phyloP scores from a whole-genome alignment of 2,797 vertebrate genomes.

The Acanthornis magna region DNA sequence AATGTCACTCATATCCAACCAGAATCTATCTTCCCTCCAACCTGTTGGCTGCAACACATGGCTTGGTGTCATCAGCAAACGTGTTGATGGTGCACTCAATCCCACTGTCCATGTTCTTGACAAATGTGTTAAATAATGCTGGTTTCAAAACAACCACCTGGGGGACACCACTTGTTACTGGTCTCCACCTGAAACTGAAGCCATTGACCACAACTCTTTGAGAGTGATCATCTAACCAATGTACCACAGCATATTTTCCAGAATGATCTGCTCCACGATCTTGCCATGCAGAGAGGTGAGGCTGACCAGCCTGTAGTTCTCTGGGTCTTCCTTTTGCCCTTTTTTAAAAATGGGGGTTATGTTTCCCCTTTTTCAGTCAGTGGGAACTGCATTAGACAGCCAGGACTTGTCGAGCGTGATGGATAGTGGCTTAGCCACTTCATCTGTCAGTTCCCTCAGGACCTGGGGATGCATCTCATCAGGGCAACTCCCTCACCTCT shows the following conservation, averaged over 20 bases:
- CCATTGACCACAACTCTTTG: neutral
- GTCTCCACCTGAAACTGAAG: neutral
- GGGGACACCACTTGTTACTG: neutral
- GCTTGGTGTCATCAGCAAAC: neutral
- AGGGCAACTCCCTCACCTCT: neutral
- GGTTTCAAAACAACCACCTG: fast-evolving
- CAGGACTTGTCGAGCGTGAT: neutral
- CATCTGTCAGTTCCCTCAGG: neutral
- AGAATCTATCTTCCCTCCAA: neutral
- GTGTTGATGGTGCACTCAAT: neutral
- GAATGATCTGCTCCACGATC: neutral
- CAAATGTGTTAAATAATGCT: neutral
- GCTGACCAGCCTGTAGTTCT: neutral
- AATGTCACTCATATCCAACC: neutral
- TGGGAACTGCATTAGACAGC: neutral
- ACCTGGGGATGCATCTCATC: neutral
- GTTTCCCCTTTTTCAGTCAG: neutral
- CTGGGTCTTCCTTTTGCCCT: neutral
- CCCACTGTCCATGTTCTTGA: neutral
- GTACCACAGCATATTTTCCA: neutral
- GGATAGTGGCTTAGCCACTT: neutral
- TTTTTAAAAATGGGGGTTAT: neutral
- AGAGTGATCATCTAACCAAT: neutral
- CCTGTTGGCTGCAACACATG: neutral
- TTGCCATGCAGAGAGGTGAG: neutral